Evolutionary conservation across 2,888 invertebrate species (phyloP), one percentile per base, ranked within the genome.

Genomic region (Rotaria sp.): DNA sequence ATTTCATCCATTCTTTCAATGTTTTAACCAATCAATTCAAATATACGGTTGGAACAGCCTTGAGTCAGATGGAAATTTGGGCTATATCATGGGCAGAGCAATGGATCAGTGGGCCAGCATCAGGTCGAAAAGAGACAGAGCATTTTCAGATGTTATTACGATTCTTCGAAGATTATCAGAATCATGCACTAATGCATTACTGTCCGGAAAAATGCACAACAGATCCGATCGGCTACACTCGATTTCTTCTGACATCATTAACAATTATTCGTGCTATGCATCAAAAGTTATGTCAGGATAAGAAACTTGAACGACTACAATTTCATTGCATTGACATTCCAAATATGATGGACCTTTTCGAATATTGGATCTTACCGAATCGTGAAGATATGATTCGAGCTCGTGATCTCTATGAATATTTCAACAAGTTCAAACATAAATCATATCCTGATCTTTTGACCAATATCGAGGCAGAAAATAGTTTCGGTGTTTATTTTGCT

Each of bases 361-460:
- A 35, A 67, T 67, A 35, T 35, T 67, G 35, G 21, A 26, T 67
- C 8, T 67, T 67, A 67, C 67, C 35, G 3, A 35, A 5, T 67
- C 67, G 67, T 30, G 67, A 67, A 30, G 67, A 67, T 67, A 67
- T 67, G 67, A 67, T 67, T 67, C 30, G 30, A 35, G 67, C 67
- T 21, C 30, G 30, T 26, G 2, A 21, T 35, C 11, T 67, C 5
- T 67, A 30, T 8, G 30, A 67, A 21, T 67, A 67, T 35, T 67
- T 67, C 35, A 1, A 10, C 0, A 21, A 38, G 21, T 67, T 67
- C 21, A 30, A 0, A 5, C 5, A 35, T 5, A 11, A 67, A 67
- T 8, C 15, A 38, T n/a, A 67, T 67, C 67, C 67, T 5, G 67
- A 67, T 67, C 26, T 67, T 38, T 21, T 67, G 10, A 67, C 11